A percentile compares a stretch with the other conserved stretches of the same genome.
Conservation (phyloP, 1,140 invertebrate species). For the Ostrea denselamellosa region DNA sequence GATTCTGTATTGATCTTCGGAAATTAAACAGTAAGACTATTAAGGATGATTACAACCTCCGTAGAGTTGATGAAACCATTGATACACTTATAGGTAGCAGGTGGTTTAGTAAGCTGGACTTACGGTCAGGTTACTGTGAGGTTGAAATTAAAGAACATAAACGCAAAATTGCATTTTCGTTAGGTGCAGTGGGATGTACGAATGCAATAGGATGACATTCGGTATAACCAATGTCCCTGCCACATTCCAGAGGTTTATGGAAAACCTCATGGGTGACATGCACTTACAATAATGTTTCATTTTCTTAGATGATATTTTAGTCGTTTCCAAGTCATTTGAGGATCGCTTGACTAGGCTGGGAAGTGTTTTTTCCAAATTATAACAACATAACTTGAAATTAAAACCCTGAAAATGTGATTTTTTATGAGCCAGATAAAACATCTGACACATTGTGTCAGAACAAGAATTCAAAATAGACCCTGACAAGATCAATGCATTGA, state of each 20-base stretch:
- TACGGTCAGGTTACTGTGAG: slow-evolving; percentile 17
- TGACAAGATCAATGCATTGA: slow-evolving; percentile 34
- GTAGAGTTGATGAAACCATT: not conserved
- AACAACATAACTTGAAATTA: slow-evolving; percentile 43
- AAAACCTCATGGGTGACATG: slow-evolving; percentile 43
- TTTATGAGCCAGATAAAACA: not conserved
- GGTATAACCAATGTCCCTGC: slow-evolving; percentile 34
- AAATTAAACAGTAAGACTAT: not conserved
- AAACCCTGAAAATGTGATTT: slow-evolving; percentile 58
- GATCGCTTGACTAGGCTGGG: slow-evolving; percentile 53
- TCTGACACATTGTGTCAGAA: slow-evolving; percentile 34
- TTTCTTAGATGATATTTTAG: slow-evolving; percentile 29
- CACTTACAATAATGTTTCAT: slow-evolving; percentile 38
- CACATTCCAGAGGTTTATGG: slow-evolving; percentile 48
- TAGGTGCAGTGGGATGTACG: slow-evolving; percentile 4
- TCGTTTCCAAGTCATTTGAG: slow-evolving; percentile 48
- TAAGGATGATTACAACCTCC: slow-evolving; percentile 8
- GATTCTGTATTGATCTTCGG: not conserved
- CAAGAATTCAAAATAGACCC: slow-evolving; percentile 38
- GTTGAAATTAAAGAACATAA: slow-evolving; percentile 3
- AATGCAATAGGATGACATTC: slow-evolving; percentile 36
- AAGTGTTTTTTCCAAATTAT: slow-evolving; percentile 51
- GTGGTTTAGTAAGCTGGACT: not conserved
- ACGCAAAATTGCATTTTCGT: slow-evolving; percentile 13
- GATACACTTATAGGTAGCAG: not conserved